These are phyloP conservation scores for Trachymyrmex cornetzi DNA, from an alignment of 1,140 invertebrate genomes.

Conservation along the genomic window DNA sequence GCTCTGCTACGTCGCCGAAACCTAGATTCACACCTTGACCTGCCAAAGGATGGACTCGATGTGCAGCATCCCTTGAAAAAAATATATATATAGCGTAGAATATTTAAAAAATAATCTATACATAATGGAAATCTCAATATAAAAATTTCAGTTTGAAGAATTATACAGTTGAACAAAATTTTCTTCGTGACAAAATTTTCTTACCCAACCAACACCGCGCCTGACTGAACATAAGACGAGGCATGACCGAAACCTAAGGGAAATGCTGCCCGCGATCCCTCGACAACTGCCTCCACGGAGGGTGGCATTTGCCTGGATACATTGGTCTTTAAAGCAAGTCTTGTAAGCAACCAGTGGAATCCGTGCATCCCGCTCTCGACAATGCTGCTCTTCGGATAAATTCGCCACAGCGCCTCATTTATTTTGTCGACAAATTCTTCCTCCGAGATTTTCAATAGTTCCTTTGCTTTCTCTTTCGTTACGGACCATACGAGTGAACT, in stretches of 20 bases:
- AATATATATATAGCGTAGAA: neutral
- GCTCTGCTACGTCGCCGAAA: constrained; percentile 95
- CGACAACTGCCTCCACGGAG: constrained; percentile 89
- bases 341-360: constrained; percentile 86
- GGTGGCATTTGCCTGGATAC: constrained; percentile 92
- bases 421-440: constrained; percentile 96
- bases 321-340: constrained; percentile 85
- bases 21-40: constrained; percentile 99
- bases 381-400: constrained; percentile 88
- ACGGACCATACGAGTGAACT: constrained; percentile 98
- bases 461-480: constrained; percentile 91
- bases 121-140: no score
- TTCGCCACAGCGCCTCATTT: constrained; percentile 94
- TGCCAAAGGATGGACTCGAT: constrained; percentile 98
- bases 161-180: neutral
- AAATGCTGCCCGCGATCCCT: constrained; percentile 93
- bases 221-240: constrained; percentile 92
- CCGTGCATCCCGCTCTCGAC: constrained; percentile 88
- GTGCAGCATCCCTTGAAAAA: constrained; percentile 95
- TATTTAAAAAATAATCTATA: neutral
- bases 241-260: constrained; percentile 97
- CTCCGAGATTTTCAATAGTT: constrained; percentile 90
- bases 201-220: constrained; percentile 94
- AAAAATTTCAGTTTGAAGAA: neutral
- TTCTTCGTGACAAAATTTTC: constrained; percentile 42